Percentiles rank a stretch among this genome's conserved stretches.
Evolutionary conservation across 1,140 invertebrate genomes (phyloP).

Genomic region (Monomorium pharaonis): DNA sequence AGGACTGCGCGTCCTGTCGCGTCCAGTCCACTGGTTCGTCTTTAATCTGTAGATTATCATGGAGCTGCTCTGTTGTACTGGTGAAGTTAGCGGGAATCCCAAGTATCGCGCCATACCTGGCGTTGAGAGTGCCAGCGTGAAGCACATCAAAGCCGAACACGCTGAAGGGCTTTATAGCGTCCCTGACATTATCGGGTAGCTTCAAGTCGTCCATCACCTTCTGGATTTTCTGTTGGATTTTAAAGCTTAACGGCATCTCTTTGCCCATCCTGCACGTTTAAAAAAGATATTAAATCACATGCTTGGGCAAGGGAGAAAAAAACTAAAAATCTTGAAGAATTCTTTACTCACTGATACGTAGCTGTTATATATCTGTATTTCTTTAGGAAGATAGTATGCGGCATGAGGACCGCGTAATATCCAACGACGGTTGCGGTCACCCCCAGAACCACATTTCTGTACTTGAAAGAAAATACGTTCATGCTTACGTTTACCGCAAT

Average conservation of each 20-base stretch:
- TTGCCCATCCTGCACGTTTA: conserved; percentile 73
- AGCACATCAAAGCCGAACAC: conserved; percentile 88
- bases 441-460: conserved; percentile 6
- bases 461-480: conserved; percentile 13
- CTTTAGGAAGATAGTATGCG: conserved; percentile 85
- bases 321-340: not conserved
- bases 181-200: conserved; percentile 78
- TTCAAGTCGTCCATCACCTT: conserved; percentile 86
- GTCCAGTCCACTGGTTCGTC: conserved; percentile 87
- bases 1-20: conserved; percentile 86
- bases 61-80: conserved; percentile 83
- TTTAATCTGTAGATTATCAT: conserved; percentile 85
- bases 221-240: conserved; percentile 80
- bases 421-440: not conserved
- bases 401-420: conserved; percentile 75
- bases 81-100: conserved; percentile 88
- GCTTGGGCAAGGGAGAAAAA: not conserved
- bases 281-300: conserved; percentile 21
- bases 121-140: conserved; percentile 83
- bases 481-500: not conserved
- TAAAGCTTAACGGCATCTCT: conserved; percentile 78
- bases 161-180: conserved; percentile 86
- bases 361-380: conserved; percentile 85
- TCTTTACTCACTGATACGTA: conserved; percentile 84
- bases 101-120: conserved; percentile 86